Base-by-base conservation (phyloP, 2,113 vertebrate species). In the Platichthys stellatus region DNA sequence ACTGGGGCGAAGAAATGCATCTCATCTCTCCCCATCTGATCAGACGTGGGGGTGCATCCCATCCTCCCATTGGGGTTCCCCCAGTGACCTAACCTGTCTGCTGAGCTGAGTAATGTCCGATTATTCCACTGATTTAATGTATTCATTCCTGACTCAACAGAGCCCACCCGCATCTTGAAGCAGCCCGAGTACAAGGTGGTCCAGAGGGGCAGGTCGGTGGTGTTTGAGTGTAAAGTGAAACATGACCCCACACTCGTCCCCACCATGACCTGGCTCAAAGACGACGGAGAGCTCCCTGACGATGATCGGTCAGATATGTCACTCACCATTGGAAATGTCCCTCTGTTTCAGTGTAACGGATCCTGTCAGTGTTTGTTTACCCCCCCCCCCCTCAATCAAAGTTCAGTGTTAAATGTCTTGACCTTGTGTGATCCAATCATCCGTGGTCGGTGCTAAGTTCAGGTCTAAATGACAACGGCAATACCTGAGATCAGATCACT, bases 221-320 rank as follows among this genome's bases (percentile, higher is more conserved):
- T 95, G 64, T 98, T 99, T 90, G 96, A 97, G 86, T 99, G 98
- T 89, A 95, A 92, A 84, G 96, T 98, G 78, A 98, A 96, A 80
- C 95, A 99, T 2, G 98, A 99, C 90, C 89, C 93, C 14, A 94
- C 96, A 0, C 95, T 99, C 76, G 49, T 85, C 53, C 94, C 95
- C 47, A 95, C 91, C 35, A 84, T 96, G 88, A 93, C 60, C 4
- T 99, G 98, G 98, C 94, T 97, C 47, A 98, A 97, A 75, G 95
- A 99, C 62, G 90, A 92, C 0, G 88, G 85, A 57, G 97, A 97
- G 78, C 93, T 99, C 68, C 96, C 96, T 18, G 95, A 86, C 65
- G 96, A 97, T 20, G 95, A 95, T 81, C 96, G 98, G 98, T 99
- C 49, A 69, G 81, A 72, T 18, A 23, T 13, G 20, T 54, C 47